Evolutionary conservation across 2,888 invertebrate species (phyloP).

Genomic region (Esperia sulphurella): DNA sequence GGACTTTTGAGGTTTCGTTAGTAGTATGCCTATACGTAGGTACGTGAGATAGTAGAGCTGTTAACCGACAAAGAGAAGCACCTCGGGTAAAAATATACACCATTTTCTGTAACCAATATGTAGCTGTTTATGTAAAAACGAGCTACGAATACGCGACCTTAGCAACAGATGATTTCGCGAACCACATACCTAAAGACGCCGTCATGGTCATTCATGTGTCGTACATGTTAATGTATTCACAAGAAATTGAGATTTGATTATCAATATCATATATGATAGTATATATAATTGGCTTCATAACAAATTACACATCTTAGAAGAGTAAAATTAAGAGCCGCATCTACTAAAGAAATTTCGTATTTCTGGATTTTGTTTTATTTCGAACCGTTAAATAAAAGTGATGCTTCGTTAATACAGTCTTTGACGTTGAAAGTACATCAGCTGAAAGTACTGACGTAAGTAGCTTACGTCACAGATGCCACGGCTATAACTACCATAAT

Average conservation of each 20-base stretch:
- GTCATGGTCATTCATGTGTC: no score
- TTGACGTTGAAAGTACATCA: background rate
- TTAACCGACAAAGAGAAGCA: background rate
- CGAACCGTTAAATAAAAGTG: no score
- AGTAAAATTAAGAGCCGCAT: no score
- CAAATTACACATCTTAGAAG: no score
- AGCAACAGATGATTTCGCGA: background rate
- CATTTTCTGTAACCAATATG: background rate
- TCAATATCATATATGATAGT: no score
- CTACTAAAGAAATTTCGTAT: no score
- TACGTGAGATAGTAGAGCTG: background rate
- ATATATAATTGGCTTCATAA: no score
- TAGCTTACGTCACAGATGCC: background rate
- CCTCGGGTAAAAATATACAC: background rate
- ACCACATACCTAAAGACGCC: no score
- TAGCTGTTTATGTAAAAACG: background rate
- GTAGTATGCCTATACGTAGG: background rate
- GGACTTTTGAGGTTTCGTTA: conserved; percentile 1
- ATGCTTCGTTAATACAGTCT: no score
- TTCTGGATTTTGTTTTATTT: no score
- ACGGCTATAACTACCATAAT: background rate
- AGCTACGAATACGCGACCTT: background rate
- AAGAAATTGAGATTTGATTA: no score
- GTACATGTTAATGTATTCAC: no score
- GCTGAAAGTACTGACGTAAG: background rate